A percentile compares a stretch with the other conserved stretches of the same genome.
phyloP scores from a whole-genome alignment of 2,797 vertebrate species.

The Danionella dracula region DNA sequence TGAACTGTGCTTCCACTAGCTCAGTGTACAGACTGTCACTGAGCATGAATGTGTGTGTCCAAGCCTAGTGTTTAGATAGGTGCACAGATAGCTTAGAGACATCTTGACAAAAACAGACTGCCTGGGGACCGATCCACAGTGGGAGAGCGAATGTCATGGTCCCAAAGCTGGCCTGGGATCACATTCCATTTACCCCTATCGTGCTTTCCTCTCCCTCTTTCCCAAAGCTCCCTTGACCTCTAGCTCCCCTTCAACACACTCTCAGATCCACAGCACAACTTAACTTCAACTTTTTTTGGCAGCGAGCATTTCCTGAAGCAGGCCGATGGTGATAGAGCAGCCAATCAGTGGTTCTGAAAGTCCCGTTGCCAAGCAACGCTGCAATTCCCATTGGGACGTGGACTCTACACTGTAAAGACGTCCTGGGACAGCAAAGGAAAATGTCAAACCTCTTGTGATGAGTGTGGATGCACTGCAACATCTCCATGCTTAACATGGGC shows the following conservation, averaged over 20 bases:
- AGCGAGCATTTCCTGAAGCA: conserved; percentile 36
- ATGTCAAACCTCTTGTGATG: neutral
- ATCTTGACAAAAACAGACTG: conserved; percentile 78
- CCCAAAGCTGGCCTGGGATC: conserved; percentile 71
- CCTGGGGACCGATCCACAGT: conserved; percentile 72
- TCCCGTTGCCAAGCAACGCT: conserved; percentile 41
- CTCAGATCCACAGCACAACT: conserved; percentile 44
- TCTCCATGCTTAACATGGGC: neutral
- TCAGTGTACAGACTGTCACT: conserved; percentile 45
- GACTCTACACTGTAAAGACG: conserved; percentile 3
- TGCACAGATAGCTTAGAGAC: conserved; percentile 71
- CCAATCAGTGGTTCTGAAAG: conserved; percentile 38
- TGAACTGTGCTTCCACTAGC: conserved; percentile 46
- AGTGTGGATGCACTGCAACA: neutral
- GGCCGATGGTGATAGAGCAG: conserved; percentile 54
- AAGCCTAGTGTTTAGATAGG: conserved; percentile 76
- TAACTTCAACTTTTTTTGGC: conserved; percentile 51
- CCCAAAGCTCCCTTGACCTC: conserved; percentile 68
- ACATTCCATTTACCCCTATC: conserved; percentile 72
- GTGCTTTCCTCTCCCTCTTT: conserved; percentile 67
- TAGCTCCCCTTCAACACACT: conserved; percentile 55
- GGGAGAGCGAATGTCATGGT: conserved; percentile 62
- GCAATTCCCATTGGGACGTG: conserved; percentile 17
- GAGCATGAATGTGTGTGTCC: conserved; percentile 49
- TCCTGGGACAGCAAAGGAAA: neutral